A percentile compares a stretch with the other conserved stretches of the same genome.
phyloP scores from a whole-genome alignment of 2,888 invertebrate genomes.

The Drosophila prolongata region DNA sequence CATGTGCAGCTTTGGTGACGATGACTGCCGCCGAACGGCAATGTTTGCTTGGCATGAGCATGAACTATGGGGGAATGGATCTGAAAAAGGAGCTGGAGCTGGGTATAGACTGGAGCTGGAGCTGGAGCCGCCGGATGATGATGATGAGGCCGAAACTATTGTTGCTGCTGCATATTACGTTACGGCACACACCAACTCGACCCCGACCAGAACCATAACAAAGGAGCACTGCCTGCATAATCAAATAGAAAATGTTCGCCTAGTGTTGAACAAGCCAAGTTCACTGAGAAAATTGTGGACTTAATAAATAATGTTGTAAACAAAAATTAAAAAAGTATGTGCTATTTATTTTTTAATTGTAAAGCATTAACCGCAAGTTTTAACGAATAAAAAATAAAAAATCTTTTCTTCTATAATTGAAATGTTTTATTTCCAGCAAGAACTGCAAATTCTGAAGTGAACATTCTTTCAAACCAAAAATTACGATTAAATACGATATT shows the following conservation, averaged over 20 bases:
- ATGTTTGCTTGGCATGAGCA: constrained; percentile 67
- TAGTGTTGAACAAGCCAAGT: constrained; percentile 5
- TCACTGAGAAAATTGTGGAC: constrained; percentile 12
- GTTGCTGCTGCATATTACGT: constrained; percentile 69
- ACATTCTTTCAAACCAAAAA: too few relatives aligned
- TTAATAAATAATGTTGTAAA: too few relatives aligned
- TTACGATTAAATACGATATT: too few relatives aligned
- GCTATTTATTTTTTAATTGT: too few relatives aligned
- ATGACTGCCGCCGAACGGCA: constrained; percentile 48
- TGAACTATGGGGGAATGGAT: constrained; percentile 3
- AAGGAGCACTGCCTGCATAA: constrained; percentile 65
- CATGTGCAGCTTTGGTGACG: constrained; percentile 57
- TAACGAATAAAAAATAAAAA: too few relatives aligned
- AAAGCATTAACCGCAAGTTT: too few relatives aligned
- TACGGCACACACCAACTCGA: constrained; percentile 59
- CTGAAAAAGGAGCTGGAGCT: constrained; percentile 19
- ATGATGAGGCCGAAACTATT: constrained; percentile 61
- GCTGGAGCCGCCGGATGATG: constrained; percentile 34
- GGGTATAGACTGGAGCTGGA: constrained; percentile 14
- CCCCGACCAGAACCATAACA: constrained; percentile 25
- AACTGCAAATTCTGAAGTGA: too few relatives aligned
- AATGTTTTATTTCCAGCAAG: too few relatives aligned
- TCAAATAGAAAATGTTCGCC: constrained; percentile 71
- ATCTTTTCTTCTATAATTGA: too few relatives aligned
- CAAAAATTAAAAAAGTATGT: too few relatives aligned